Percentiles rank a stretch among this genome's conserved stretches.
These are phyloP conservation scores for human (Homo sapiens) DNA, from an alignment of 2,113 vertebrate genomes.

Conservation along the genomic window DNA sequence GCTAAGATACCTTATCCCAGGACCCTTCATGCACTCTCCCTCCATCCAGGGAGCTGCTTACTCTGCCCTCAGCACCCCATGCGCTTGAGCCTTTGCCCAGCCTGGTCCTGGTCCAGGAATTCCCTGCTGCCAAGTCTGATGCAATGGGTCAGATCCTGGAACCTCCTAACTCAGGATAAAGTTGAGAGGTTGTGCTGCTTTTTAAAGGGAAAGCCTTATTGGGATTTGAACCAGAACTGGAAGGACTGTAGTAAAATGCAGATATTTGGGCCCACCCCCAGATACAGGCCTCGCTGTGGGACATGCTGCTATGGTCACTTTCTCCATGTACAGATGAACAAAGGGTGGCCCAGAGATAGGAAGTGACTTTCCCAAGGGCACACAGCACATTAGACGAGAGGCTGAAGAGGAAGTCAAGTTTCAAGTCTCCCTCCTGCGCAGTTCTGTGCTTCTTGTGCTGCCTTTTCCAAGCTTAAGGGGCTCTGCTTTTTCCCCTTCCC, in stretches of 20 bases:
- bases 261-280: not conserved
- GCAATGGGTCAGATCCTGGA: not conserved
- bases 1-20: too few species aligned
- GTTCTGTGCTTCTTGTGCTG: accelerated
- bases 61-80: not conserved
- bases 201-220: not conserved
- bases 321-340: not conserved
- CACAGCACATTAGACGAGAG: not conserved
- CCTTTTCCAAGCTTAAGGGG: not conserved
- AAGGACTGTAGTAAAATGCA: not conserved
- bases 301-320: not conserved
- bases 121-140: not conserved
- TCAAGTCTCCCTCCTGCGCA: accelerated
- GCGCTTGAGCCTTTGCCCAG: not conserved
- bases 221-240: not conserved
- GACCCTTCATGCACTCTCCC: accelerated
- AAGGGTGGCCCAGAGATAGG: not conserved
- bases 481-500: not conserved
- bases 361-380: not conserved
- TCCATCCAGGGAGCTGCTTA: not conserved
- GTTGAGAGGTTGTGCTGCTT: not conserved
- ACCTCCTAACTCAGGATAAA: constrained; percentile 2
- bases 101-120: not conserved
- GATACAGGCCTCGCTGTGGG: not conserved
- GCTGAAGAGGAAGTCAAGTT: not conserved